A percentile compares a stretch with the other conserved stretches of the same genome.
Evolutionary conservation across 2,888 invertebrate genomes (phyloP).

Genomic region (Noctua janthina): DNA sequence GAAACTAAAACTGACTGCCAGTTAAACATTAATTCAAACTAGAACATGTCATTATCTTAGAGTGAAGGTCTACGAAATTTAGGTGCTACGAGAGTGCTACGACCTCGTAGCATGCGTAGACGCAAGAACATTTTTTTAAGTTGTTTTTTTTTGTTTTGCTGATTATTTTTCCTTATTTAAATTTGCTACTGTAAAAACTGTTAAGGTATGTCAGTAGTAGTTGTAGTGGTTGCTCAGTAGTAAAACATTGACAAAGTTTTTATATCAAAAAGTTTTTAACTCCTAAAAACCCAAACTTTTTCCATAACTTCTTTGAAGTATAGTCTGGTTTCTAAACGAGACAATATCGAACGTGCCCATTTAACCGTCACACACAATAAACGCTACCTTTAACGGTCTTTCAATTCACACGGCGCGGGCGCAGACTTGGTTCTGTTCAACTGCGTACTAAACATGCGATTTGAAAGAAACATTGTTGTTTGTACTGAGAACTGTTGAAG

Average conservation of each 20-base stretch:
- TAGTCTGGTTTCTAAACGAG: conserved; percentile 13
- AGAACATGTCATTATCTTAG: conserved; percentile 16
- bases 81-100: conserved; percentile 63
- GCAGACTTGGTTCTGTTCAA: conserved; percentile 32
- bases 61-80: conserved; percentile 37
- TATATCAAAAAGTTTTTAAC: background rate
- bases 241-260: background rate
- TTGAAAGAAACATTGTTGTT: conserved; percentile 13
- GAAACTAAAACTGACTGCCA: conserved; percentile 28
- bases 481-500: background rate
- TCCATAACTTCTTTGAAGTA: conserved; percentile 23
- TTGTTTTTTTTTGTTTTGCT: background rate
- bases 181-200: background rate
- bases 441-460: conserved; percentile 27
- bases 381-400: conserved; percentile 54
- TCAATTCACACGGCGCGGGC: conserved; percentile 38
- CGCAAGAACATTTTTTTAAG: background rate
- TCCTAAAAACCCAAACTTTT: conserved; percentile 23
- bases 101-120: conserved; percentile 56
- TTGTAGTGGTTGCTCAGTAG: background rate
- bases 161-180: background rate
- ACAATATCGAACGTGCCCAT: conserved; percentile 54
- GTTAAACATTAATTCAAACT: conserved; percentile 40
- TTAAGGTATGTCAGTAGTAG: background rate
- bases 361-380: conserved; percentile 53